Evolutionary conservation across 2,888 invertebrate genomes (phyloP).

Genomic region (Dromius quadrimaculatus): DNA sequence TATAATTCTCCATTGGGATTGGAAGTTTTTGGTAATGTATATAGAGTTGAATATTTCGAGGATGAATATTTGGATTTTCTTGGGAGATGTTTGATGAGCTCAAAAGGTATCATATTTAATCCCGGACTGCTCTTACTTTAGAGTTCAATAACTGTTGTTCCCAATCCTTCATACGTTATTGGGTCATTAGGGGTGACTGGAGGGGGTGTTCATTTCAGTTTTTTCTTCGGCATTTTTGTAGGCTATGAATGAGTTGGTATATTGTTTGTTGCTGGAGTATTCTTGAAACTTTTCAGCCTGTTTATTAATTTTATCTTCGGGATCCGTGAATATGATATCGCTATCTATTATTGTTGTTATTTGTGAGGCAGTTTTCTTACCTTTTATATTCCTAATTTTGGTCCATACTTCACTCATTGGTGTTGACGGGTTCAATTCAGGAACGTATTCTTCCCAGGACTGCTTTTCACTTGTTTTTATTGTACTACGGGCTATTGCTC

Average conservation of each 20-base stretch:
- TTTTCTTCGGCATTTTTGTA: neutral
- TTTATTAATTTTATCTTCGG: neutral
- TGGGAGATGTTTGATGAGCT: too few relatives aligned
- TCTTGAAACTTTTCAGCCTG: neutral
- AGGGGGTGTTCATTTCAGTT: neutral
- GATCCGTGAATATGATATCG: neutral
- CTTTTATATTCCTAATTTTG: conserved; percentile 21
- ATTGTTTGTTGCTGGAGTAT: neutral
- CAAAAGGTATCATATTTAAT: too few relatives aligned
- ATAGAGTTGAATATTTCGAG: too few relatives aligned
- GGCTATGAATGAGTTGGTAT: neutral
- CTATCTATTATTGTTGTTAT: neutral
- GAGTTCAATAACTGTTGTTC: neutral
- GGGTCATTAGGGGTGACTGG: neutral
- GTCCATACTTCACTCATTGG: conserved; percentile 13
- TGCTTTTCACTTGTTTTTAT: conserved; percentile 17
- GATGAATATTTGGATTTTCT: too few relatives aligned
- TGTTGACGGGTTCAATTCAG: neutral
- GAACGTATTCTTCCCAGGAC: conserved; percentile 9
- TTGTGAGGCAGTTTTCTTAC: neutral
- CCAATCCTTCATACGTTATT: neutral
- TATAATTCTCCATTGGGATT: too few relatives aligned
- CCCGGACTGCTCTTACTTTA: neutral
- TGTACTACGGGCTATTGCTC: conserved; percentile 26
- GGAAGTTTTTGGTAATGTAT: too few relatives aligned